Base-by-base conservation (phyloP, 1,140 invertebrate species). In the Andrena cerasifolii region DNA sequence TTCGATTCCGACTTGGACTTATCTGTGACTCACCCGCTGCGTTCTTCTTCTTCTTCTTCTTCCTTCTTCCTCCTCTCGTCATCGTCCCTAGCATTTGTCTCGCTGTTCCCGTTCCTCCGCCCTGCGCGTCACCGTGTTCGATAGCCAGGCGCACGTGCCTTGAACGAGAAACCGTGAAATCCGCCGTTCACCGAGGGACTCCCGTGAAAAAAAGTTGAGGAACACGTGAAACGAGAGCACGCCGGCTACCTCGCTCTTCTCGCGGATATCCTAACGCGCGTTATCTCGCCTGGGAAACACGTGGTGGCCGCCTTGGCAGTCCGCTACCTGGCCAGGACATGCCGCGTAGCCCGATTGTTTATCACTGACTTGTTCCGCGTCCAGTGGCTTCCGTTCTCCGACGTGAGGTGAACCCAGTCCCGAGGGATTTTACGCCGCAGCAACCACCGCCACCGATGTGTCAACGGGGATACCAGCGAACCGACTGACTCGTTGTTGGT, bases 1-100 rank as follows among this genome's bases (percentile, higher is more conserved):
- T 88, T 90, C 88, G 88, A 82, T 83, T 82, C 47, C 70, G 63
- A 59, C 66, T 80, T 72, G 40, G 36, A 76, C 45, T 62, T 56
- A 24, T 26, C 31, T 62, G 81, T 77, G 71, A 62, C 66, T 76
- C 51, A 51, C 43, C 40, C 62, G 26, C 36, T n/a, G n/a, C 67
- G 33, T 45, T 70, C 3, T 18, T 36, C 51, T 28, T 61, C 43
- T 40, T 56, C 28, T 36, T 51, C 28, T 1, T 47, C 43, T 56
- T 56, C 40, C 26, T 71, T 10, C 54, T 31, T 21, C 21, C n/a
- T 40, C 12, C n/a, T 36, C 28, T 66, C 67, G 33, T 66, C 12
- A 33, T 18, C 49, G 21, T 49, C 59, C 33, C 33, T 36, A 51
- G 58, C n/a, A 0, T 58, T 65, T 58, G 28, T 18, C 16, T n/a